Conservation (phyloP, 2,113 vertebrate species). For the Mesembrinibis cayennensis region DNA sequence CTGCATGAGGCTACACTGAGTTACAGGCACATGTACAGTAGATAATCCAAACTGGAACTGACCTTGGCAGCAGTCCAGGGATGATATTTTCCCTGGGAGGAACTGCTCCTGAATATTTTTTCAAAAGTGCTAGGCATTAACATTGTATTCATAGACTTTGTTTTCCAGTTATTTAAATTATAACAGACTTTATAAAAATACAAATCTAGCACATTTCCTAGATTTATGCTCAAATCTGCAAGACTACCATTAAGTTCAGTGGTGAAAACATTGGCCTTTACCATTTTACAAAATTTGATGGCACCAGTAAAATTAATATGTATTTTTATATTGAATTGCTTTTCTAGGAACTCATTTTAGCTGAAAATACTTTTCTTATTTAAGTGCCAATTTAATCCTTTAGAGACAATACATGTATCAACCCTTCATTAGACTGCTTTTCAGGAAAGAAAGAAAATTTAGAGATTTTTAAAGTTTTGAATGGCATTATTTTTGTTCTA, state of each 20-base stretch:
- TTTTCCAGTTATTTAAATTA: not conserved
- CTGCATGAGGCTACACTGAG: not conserved
- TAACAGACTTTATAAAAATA: not conserved
- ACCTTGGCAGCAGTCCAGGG: not conserved
- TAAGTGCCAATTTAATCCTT: not conserved
- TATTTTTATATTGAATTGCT: not conserved
- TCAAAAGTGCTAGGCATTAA: not conserved
- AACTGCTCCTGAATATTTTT: not conserved
- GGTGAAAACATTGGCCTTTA: not conserved
- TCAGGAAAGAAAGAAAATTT: not conserved
- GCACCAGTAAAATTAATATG: not conserved
- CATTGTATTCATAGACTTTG: not conserved
- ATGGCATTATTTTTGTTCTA: not conserved
- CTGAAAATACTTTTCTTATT: not conserved
- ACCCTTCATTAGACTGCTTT: not conserved
- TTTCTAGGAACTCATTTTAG: not conserved
- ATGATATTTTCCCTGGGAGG: not conserved
- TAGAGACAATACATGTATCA: not conserved
- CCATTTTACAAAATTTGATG: not conserved
- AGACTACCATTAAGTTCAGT: not conserved
- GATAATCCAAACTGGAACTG: not conserved
- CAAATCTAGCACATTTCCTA: not conserved
- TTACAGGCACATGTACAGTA: not conserved
- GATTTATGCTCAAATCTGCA: not conserved
- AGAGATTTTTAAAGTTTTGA: not conserved